Evolutionary conservation across 2,888 invertebrate species (phyloP), one percentile per base, ranked within the genome.

Genomic region (Callyntrura sp.): DNA sequence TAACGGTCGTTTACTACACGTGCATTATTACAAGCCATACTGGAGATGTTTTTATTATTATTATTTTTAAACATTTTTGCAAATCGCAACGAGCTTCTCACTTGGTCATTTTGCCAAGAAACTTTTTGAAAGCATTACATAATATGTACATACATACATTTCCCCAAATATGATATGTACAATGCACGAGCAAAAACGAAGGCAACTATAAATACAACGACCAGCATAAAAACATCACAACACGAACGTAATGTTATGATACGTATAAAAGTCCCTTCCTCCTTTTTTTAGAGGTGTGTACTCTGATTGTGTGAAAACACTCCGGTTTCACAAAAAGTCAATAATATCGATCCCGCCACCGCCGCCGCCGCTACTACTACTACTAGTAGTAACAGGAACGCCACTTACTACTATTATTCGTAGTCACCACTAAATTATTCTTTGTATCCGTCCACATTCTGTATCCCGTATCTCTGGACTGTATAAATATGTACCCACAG

Each of bases 281-380:
- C 17, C 62, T 25, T 14, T 28, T 35, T 35, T 35, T 35, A 35
- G 35, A 35, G 35, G 35, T 35, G 9, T 65, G n/a, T 43, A 0
- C 17, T 11, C 65, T 65, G 68, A 43, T 43, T 68, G 43, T 68
- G 17, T 68, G 17, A 11, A 51, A 23, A 76, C 11, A 20, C 51
- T 76, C 14, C 14, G n/a, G 9, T 9, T 76, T 43, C 9, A 43
- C 23, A 23, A 89, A 89, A 89, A 89, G 89, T 89, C 89, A 84
- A 89, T 89, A 89, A 79, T 89, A 89, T 89, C 85, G 89, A 89
- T 85, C 78, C 45, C 65, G 35, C 43, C 11, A 78, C 17, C n/a
- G n/a, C 45, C 65, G 35, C 43, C 11, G 55, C 17, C n/a, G n/a
- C 78, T 73, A 35, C 43, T 70, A 45, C 0, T 20, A 70, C 45